Evolutionary conservation across 2,113 vertebrate genomes (phyloP).

Genomic region (Oryzias melastigma): DNA sequence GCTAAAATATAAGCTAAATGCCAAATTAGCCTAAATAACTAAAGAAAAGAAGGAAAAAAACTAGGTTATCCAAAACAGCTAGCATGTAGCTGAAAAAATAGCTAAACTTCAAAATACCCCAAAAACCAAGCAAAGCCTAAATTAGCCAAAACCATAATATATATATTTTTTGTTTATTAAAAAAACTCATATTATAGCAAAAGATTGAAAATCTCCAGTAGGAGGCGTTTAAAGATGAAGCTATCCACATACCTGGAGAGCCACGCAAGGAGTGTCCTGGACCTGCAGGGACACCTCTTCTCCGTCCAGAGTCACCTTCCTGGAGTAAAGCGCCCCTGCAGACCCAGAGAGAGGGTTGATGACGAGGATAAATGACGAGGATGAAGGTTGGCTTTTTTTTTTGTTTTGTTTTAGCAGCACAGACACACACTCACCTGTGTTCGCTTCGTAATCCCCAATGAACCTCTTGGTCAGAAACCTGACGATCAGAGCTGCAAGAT

Average conservation of each 20-base stretch:
- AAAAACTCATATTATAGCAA: too few species aligned
- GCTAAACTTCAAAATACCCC: too few species aligned
- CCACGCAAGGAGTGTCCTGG: conserved; percentile 90
- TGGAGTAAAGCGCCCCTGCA: conserved; percentile 88
- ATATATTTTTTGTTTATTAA: too few species aligned
- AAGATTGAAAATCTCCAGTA: background rate
- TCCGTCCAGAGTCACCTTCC: conserved; percentile 87
- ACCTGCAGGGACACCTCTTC: conserved; percentile 91
- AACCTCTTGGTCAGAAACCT: conserved; percentile 91
- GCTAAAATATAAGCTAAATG: background rate
- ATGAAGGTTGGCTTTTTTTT: too few species aligned
- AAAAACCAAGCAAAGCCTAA: too few species aligned
- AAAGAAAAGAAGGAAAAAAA: too few species aligned
- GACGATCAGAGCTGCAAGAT: conserved; percentile 84
- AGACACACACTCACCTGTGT: conserved; percentile 80
- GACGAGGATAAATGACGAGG: too few species aligned
- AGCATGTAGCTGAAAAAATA: too few species aligned
- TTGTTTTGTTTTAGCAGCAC: background rate
- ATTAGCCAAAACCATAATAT: too few species aligned
- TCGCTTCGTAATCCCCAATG: conserved; percentile 94
- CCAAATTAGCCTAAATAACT: too few species aligned
- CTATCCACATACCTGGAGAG: conserved; percentile 80
- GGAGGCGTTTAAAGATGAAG: background rate
- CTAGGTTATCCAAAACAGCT: too few species aligned
- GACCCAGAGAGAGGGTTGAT: conserved; percentile 6